Conservation (phyloP, 2,888 invertebrate genomes). For the Salticus scenicus region DNA sequence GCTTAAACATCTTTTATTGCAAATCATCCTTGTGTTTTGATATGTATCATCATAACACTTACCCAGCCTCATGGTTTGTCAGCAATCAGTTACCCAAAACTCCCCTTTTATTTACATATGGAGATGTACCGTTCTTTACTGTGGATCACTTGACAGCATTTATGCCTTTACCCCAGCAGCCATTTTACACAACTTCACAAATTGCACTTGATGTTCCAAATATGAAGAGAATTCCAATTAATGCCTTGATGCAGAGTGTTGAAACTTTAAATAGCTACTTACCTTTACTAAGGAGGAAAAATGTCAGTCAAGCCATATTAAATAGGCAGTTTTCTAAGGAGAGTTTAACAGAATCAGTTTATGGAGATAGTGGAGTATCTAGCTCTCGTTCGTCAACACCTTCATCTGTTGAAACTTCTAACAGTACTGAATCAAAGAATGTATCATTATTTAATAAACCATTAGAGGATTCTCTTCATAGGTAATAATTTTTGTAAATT, state of each 20-base stretch:
- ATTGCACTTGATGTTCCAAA: constrained; percentile 52
- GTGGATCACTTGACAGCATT: constrained; percentile 55
- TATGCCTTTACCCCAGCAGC: constrained; percentile 38
- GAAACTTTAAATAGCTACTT: constrained; percentile 57
- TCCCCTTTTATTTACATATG: constrained; percentile 51
- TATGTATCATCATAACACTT: constrained; percentile 61
- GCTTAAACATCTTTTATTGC: not conserved
- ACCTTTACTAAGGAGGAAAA: constrained; percentile 54
- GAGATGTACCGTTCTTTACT: constrained; percentile 47
- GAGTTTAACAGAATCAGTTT: constrained; percentile 44
- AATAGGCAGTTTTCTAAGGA: constrained; percentile 57
- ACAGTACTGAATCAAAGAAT: constrained; percentile 37
- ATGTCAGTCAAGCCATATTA: constrained; percentile 23
- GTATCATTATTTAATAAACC: not conserved
- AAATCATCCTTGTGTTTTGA: constrained; percentile 1
- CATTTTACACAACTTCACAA: constrained; percentile 42
- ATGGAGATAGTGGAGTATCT: constrained; percentile 58
- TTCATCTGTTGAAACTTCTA: constrained; percentile 57
- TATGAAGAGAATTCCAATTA: constrained; percentile 56
- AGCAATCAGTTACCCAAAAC: constrained; percentile 53
- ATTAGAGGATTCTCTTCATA: constrained; percentile 25
- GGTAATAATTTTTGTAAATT: constrained; percentile 20
- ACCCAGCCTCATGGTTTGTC: constrained; percentile 57
- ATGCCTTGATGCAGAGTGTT: constrained; percentile 59
- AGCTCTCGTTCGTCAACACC: constrained; percentile 67